Percentiles rank a stretch among this genome's conserved stretches.
Conservation (phyloP, 1,140 invertebrate species). For the Conus ventricosus region DNA sequence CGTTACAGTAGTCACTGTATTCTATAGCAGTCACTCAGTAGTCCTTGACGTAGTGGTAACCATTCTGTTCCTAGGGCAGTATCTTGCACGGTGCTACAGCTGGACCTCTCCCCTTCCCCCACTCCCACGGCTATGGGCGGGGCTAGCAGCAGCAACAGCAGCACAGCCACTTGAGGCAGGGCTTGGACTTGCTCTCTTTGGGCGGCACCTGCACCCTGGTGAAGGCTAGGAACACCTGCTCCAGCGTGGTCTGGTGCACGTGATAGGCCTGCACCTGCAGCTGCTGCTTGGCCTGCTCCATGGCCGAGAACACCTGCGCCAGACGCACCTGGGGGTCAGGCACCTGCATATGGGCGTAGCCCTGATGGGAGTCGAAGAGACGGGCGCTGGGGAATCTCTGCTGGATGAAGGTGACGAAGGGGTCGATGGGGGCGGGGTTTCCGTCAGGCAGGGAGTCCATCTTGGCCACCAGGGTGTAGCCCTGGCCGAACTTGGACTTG, state of each 20-base stretch:
- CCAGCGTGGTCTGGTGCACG: constrained; percentile 77
- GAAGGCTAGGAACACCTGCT: constrained; percentile 80
- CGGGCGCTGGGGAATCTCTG: constrained; percentile 53
- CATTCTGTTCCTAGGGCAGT: no score
- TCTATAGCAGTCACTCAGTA: no score
- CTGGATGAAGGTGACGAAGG: constrained; percentile 50
- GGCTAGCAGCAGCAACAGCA: not conserved
- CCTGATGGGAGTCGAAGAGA: constrained; percentile 83
- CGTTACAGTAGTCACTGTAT: no score
- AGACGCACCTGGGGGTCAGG: constrained; percentile 75
- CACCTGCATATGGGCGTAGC: constrained; percentile 78
- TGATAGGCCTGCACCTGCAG: constrained; percentile 83
- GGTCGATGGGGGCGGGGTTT: constrained; percentile 25
- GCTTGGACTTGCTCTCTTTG: constrained; percentile 28
- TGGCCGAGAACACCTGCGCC: constrained; percentile 80
- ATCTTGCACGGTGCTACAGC: no score
- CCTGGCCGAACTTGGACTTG: constrained; percentile 74
- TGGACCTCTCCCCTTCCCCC: no score
- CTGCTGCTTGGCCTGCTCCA: constrained; percentile 77
- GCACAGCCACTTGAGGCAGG: constrained; percentile 1
- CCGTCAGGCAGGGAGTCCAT: constrained; percentile 44
- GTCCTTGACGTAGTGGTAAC: no score
- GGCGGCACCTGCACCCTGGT: constrained; percentile 72
- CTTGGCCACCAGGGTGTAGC: constrained; percentile 72
- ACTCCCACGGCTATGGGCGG: no score